Evolutionary conservation across 2,113 vertebrate genomes (phyloP).

Genomic region (Athene noctua): DNA sequence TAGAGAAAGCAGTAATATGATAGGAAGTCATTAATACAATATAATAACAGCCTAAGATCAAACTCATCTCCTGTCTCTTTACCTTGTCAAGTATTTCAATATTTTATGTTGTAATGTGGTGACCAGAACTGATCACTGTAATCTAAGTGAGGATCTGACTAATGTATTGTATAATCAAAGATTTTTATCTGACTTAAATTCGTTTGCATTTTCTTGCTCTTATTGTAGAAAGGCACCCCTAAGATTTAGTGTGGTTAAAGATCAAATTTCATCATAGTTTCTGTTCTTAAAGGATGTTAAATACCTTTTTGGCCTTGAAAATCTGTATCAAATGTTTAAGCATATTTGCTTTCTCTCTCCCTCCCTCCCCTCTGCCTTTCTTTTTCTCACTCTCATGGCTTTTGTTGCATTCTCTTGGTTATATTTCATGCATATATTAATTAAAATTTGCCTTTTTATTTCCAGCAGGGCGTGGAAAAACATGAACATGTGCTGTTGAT

Average conservation of each 20-base stretch:
- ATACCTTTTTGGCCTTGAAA: background rate
- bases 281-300: background rate
- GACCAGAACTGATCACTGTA: conserved; percentile 75
- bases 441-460: background rate
- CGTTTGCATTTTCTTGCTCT: conserved; percentile 62
- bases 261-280: conserved; percentile 21
- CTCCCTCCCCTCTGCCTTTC: background rate
- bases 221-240: background rate
- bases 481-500: fast-evolving
- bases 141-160: conserved; percentile 74
- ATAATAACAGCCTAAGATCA: conserved; percentile 74
- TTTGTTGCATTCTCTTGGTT: background rate
- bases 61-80: conserved; percentile 77
- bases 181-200: conserved; percentile 65
- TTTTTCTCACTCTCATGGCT: background rate
- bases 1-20: conserved; percentile 57
- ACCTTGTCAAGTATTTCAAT: conserved; percentile 80
- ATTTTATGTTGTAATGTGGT: conserved; percentile 77
- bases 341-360: background rate
- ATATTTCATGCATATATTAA: background rate
- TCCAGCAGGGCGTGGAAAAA: background rate
- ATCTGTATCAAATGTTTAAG: background rate
- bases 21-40: conserved; percentile 77
- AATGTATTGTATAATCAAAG: conserved; percentile 78
- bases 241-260: conserved; percentile 41